A percentile compares a stretch with the other conserved stretches of the same genome.
phyloP scores from a whole-genome alignment of 1,140 invertebrate genomes.

The Cotesia typhae region DNA sequence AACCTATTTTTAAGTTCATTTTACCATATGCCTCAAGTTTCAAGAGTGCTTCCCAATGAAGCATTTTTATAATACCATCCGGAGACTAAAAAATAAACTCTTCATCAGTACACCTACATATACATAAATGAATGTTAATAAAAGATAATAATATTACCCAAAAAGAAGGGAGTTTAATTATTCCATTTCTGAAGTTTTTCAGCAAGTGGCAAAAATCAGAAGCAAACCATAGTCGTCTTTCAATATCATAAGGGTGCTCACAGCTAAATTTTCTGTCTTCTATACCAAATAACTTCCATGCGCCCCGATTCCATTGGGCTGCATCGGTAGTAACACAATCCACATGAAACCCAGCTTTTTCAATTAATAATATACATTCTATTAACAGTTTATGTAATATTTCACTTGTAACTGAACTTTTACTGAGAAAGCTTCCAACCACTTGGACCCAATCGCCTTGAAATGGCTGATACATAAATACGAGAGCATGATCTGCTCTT shows the following conservation, averaged over 20 bases:
- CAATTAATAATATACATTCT: slow-evolving; percentile 38
- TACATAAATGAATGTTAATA: not conserved
- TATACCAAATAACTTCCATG: slow-evolving; percentile 38
- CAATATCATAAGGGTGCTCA: slow-evolving; percentile 22
- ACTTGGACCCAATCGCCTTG: slow-evolving; percentile 44
- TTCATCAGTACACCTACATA: not conserved
- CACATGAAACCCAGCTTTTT: slow-evolving; percentile 35
- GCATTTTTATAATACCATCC: too few relatives aligned
- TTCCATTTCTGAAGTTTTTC: slow-evolving; percentile 26
- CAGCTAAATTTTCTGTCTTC: slow-evolving; percentile 21
- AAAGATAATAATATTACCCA: not conserved
- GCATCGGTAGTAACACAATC: slow-evolving; percentile 39
- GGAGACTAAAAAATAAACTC: too few relatives aligned
- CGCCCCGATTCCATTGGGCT: slow-evolving; percentile 39
- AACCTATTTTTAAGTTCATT: too few relatives aligned
- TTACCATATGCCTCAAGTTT: too few relatives aligned
- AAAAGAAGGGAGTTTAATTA: too few relatives aligned
- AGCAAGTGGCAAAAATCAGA: slow-evolving; percentile 40
- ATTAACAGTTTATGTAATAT: slow-evolving; percentile 33
- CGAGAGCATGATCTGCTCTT: slow-evolving; percentile 48
- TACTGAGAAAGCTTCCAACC: slow-evolving; percentile 37
- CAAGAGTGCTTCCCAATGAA: too few relatives aligned
- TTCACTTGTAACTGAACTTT: too few relatives aligned
- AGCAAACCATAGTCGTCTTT: slow-evolving; percentile 29
- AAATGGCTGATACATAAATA: slow-evolving; percentile 53